These are phyloP conservation scores for Drosophila bunnanda DNA, from an alignment of 2,888 invertebrate species.

Conservation along the genomic window DNA sequence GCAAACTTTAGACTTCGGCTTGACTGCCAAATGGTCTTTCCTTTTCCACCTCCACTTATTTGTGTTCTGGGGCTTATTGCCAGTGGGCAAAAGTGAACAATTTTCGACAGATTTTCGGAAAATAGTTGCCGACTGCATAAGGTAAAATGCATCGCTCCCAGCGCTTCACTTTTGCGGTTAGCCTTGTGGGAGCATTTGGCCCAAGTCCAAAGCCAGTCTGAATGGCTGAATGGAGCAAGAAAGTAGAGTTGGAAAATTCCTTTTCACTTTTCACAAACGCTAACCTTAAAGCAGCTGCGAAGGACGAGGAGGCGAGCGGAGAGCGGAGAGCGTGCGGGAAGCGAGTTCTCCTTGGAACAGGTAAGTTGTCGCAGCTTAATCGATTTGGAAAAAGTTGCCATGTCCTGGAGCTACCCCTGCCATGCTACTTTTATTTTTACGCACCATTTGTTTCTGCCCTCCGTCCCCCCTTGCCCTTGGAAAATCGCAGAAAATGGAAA, in stretches of 20 bases:
- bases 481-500: slow-evolving; percentile 52
- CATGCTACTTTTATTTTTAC: slow-evolving; percentile 70
- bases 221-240: slow-evolving; percentile 12
- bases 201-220: slow-evolving; percentile 33
- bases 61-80: slow-evolving; percentile 74
- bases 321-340: slow-evolving; percentile 1
- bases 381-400: slow-evolving; percentile 74
- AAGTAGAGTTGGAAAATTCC: slow-evolving; percentile 49
- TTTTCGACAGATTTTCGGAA: slow-evolving; percentile 71
- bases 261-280: slow-evolving; percentile 71
- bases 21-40: slow-evolving; percentile 60
- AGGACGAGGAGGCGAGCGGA: slow-evolving; percentile 33
- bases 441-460: slow-evolving; percentile 65
- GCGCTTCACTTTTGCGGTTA: slow-evolving; percentile 57
- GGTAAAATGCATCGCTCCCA: slow-evolving; percentile 58
- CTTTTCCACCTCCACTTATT: slow-evolving; percentile 63
- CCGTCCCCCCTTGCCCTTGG: slow-evolving; percentile 24
- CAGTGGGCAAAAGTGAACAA: slow-evolving; percentile 57
- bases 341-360: slow-evolving; percentile 33
- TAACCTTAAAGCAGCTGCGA: slow-evolving; percentile 68
- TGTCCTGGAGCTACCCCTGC: slow-evolving; percentile 52
- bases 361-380: slow-evolving; percentile 74
- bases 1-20: slow-evolving; percentile 42
- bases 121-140: slow-evolving; percentile 65
- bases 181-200: slow-evolving; percentile 48